A percentile compares a stretch with the other conserved stretches of the same genome.
Evolutionary conservation across 2,113 vertebrate genomes (phyloP).

Genomic region (Himantopus leucocephalus): DNA sequence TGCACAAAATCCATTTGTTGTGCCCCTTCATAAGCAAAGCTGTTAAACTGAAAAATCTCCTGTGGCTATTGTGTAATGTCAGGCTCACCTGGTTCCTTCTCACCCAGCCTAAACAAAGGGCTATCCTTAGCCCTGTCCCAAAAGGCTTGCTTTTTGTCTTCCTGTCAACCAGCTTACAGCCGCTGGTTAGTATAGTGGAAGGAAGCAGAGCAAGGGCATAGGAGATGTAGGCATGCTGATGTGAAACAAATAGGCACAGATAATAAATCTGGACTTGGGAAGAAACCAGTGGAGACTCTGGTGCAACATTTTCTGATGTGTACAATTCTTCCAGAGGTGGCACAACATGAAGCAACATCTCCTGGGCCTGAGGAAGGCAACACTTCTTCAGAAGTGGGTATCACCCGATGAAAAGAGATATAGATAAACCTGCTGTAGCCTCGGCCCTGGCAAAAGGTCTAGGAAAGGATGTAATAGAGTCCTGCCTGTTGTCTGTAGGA

Average conservation of each 20-base stretch:
- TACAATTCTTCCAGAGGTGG: not conserved
- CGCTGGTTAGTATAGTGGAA: not conserved
- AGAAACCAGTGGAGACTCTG: not conserved
- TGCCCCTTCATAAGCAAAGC: not conserved
- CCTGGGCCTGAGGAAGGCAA: not conserved
- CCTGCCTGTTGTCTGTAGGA: not conserved
- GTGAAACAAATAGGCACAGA: not conserved
- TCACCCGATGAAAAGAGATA: not conserved
- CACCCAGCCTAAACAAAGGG: not conserved
- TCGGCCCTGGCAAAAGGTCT: not conserved
- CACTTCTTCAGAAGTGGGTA: not conserved
- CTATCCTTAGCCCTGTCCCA: not conserved
- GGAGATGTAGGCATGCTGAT: not conserved
- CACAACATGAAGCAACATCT: not conserved
- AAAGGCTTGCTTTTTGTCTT: not conserved
- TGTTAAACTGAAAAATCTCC: conserved; percentile 28
- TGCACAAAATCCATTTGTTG: conserved; percentile 10
- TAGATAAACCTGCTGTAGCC: not conserved
- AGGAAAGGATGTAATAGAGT: not conserved
- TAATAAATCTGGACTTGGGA: not conserved
- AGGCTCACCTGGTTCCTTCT: not conserved
- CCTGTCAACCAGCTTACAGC: not conserved
- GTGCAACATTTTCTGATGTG: not conserved
- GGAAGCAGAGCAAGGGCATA: not conserved
- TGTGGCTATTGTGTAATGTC: not conserved